A percentile compares a stretch with the other conserved stretches of the same genome.
phyloP scores from a whole-genome alignment of 2,797 vertebrate genomes.

The Thripadectes ignobilis region DNA sequence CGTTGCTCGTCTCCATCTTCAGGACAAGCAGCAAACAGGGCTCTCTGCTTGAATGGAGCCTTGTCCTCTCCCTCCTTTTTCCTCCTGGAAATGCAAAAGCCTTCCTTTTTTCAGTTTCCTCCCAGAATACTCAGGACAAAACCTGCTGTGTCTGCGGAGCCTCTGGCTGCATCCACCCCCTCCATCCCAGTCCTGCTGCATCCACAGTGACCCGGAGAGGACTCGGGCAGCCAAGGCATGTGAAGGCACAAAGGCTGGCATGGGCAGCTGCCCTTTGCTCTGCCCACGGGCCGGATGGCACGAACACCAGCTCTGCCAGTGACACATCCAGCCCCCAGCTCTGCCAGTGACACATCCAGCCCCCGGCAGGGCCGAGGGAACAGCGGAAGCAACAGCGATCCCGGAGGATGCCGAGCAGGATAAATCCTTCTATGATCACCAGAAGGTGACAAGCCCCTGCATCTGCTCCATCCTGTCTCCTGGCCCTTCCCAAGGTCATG shows the following conservation, averaged over 20 bases:
- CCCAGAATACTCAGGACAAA: not conserved
- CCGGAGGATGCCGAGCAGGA: not conserved
- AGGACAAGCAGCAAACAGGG: not conserved
- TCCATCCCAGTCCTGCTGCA: fast-evolving
- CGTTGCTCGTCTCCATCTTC: not conserved
- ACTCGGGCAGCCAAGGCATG: not conserved
- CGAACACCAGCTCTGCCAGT: fast-evolving
- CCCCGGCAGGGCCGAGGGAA: fast-evolving
- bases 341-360: fast-evolving
- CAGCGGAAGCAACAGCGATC: not conserved
- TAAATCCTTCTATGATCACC: not conserved
- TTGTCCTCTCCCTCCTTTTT: not conserved
- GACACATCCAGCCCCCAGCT: not conserved
- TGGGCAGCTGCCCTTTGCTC: not conserved
- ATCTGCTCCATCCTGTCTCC: not conserved
- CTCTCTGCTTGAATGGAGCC: not conserved
- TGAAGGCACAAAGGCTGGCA: not conserved
- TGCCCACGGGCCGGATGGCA: not conserved
- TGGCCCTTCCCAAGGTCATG: fast-evolving
- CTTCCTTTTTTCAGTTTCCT: not conserved
- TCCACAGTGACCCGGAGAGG: not conserved
- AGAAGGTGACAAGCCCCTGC: not conserved
- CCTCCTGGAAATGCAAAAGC: not conserved
- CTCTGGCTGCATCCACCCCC: not conserved
- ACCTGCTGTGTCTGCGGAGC: not conserved